phyloP scores from a whole-genome alignment of 2,797 vertebrate species.

The Sebastes goodei region DNA sequence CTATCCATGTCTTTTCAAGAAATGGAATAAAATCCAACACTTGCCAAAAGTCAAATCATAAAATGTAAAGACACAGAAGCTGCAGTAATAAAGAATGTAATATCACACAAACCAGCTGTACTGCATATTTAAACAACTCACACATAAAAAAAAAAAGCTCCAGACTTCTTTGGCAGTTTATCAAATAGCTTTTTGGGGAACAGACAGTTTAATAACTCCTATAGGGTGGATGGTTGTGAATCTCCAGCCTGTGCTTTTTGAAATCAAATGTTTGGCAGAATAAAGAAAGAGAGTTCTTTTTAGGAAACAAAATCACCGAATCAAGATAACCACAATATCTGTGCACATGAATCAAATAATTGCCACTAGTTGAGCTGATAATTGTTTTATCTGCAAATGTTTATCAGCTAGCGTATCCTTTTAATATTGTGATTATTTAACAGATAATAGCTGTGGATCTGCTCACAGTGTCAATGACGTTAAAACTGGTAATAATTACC shows the following conservation, averaged over 20 bases:
- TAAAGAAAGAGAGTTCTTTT: neutral
- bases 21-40: neutral
- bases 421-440: neutral
- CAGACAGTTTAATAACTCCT: constrained; percentile 12
- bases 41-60: neutral
- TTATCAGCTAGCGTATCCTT: neutral
- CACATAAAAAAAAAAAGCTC: neutral
- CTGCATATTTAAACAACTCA: constrained; percentile 24
- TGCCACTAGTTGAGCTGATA: neutral
- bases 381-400: neutral
- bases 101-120: constrained; percentile 3
- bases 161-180: constrained; percentile 13
- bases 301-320: neutral
- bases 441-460: neutral
- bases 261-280: constrained; percentile 4
- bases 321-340: neutral
- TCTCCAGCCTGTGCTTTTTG: neutral
- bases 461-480: neutral
- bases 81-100: neutral
- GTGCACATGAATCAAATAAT: neutral
- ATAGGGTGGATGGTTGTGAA: neutral
- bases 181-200: constrained; percentile 20
- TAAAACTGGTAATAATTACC: constrained; percentile 7
- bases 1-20: neutral
- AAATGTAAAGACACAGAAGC: constrained; percentile 4